Evolutionary conservation across 2,113 vertebrate species (phyloP), one percentile per base, ranked within the genome.

Genomic region (Rhinopithecus roxellana): DNA sequence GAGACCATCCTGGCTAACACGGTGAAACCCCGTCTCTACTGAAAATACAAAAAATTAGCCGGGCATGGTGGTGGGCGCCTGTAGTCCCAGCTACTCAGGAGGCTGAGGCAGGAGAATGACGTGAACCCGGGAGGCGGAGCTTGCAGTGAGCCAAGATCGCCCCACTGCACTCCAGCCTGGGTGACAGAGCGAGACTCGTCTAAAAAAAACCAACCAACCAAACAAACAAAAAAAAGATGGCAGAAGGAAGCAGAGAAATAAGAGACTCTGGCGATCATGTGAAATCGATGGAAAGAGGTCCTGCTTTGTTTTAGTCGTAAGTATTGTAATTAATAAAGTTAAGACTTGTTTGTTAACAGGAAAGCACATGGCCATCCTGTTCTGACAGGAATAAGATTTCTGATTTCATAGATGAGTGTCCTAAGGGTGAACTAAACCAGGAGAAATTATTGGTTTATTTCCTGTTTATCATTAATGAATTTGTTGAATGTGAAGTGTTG

Each of bases 391-490:
- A 55, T 23, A 40, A 93, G 32, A 52, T 88, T 95, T 96, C 85
- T 94, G 55, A 86, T 90, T 89, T 83, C 67, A 23, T 82, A 90
- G 40, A 40, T 90, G 84, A 92, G 74, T 84, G 45, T 67, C 88
- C 20, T 50, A 87, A 90, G 52, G 78, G 72, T 87, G 80, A 94
- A 93, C 95, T 81, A 97, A 77, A 77, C 25, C 72, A 61, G n/a
- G 38, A 84, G 74, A 94, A 35, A 35, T 93, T 96, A 69, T 35
- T 92, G 52, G 45, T 88, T 92, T 95, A 75, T 84, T 90, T 95
- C 81, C 84, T 75, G 79, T 74, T 93, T 95, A 91, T 45, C n/a
- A 43, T 92, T 95, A 93, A 80, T 90, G 72, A 96, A 74, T 87
- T 45, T 92, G 72, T 77, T 89, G 72, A 83, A 87, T 81, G 57